Evolutionary conservation across 2,113 vertebrate species (phyloP).

Genomic region (Azemiops feae): DNA sequence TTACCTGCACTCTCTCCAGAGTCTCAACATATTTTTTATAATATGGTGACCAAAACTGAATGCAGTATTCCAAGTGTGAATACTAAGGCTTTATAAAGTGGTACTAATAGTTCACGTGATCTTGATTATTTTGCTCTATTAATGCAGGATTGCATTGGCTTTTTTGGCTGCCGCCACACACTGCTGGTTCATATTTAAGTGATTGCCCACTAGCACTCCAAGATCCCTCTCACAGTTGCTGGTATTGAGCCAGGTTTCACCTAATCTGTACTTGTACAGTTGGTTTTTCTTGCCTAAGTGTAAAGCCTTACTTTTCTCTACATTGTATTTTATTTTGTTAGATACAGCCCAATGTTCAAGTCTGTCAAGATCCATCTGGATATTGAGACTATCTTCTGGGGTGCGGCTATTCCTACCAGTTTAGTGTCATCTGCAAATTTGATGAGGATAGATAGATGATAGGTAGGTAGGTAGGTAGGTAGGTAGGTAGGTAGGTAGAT

Average conservation of each 20-base stretch:
- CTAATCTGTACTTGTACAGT: background rate
- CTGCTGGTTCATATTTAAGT: background rate
- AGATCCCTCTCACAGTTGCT: too few species aligned
- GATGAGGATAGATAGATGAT: background rate
- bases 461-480: too few species aligned
- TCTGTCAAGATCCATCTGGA: background rate
- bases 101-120: background rate
- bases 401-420: background rate
- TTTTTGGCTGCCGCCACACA: background rate
- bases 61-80: background rate
- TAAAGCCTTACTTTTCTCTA: background rate
- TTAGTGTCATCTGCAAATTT: background rate
- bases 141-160: background rate
- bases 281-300: too few species aligned
- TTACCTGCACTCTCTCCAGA: background rate
- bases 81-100: background rate
- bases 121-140: background rate
- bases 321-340: background rate
- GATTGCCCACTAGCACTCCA: background rate
- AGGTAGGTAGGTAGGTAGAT: too few species aligned
- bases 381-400: background rate
- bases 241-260: background rate
- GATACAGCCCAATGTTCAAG: background rate
- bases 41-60: background rate
- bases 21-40: background rate